Evolutionary conservation across 2,888 invertebrate species (phyloP), one percentile per base, ranked within the genome.

Genomic region (Sarcophaga carnaria): DNA sequence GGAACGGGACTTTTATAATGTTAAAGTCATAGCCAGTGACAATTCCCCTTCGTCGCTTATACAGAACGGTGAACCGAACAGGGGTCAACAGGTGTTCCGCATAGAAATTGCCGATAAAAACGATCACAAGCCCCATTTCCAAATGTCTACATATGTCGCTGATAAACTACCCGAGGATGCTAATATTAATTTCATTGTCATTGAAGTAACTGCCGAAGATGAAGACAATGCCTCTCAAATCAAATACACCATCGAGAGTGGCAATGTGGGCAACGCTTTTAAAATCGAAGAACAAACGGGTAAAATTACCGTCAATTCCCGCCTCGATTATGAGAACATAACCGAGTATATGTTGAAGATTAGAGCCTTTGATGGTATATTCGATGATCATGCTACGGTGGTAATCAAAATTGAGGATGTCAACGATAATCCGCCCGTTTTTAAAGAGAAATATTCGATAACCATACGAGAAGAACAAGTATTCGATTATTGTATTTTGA

Each of bases 71-170:
- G 94, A 96, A 90, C 97, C 96, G 77, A 98, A 98, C 93, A 95
- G 94, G 70, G 95, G 95, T 3, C 95, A 96, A 89, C 97, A 97
- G 93, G 96, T 96, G 77, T 97, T 98, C 91, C 95, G 96, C 89
- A 98, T 99, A 90, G 96, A 96, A 91, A 98, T 99, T 66, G 98
- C 97, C 27, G 99, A 99, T 94, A 97, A 97, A 92, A 99, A 99
- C 93, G 99, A 99, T 93, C 99, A 99, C 93, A 95, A 96, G 25
- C 99, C 99, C 0, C 95, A 95, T 90, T 99, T 99, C 92, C 96
- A 96, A n/a, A 95, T 96, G 91, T 93, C 95, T 1, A 94, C 95
- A 8, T 97, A 97, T 92, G 94, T 96, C 22, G 96, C 97, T 0
- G 96, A 96, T 89, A 95, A 96, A 75, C 95, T 97, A 88, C 95